Conservation (phyloP, 2,888 invertebrate species). For the Meteorus cinctellus region DNA sequence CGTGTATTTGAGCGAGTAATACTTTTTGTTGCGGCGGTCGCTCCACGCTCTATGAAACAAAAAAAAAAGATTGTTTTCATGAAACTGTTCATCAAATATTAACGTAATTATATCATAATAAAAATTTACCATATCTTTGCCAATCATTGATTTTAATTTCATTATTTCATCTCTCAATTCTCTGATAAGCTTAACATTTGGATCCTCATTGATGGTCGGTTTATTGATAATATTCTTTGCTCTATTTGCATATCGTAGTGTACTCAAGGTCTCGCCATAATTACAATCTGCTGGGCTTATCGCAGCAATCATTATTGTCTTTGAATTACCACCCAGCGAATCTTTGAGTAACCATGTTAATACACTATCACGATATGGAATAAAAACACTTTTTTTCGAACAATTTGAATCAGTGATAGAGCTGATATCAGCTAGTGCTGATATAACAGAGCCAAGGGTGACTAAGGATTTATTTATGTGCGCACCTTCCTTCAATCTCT, state of each 20-base stretch:
- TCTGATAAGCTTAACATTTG: slow-evolving; percentile 89
- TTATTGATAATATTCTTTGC: slow-evolving; percentile 95
- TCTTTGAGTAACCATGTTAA: slow-evolving; percentile 92
- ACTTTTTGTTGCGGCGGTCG: slow-evolving; percentile 78
- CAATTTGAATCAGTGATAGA: slow-evolving; percentile 69
- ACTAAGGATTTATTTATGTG: slow-evolving; percentile 94
- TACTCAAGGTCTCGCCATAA: slow-evolving; percentile 90
- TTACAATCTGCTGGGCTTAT: slow-evolving; percentile 89
- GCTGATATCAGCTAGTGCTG: slow-evolving; percentile 85
- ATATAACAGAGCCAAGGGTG: slow-evolving; percentile 90
- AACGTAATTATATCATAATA: slow-evolving; percentile 17
- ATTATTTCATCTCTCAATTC: slow-evolving; percentile 90
- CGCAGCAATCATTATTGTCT: slow-evolving; percentile 93
- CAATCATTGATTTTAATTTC: slow-evolving; percentile 84
- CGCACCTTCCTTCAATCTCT: slow-evolving; percentile 91
- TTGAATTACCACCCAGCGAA: slow-evolving; percentile 91
- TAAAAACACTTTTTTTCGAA: slow-evolving; percentile 78
- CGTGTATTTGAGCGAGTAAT: slow-evolving; percentile 85
- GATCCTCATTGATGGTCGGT: slow-evolving; percentile 92
- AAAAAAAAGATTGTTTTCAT: slow-evolving; percentile 31
- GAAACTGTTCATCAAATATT: background rate
- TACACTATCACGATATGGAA: slow-evolving; percentile 91
- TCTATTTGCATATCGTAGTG: slow-evolving; percentile 89
- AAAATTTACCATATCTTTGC: slow-evolving; percentile 77
- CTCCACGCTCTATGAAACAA: slow-evolving; percentile 72